Base-by-base conservation (phyloP, 2,113 vertebrate genomes). In the Helogale parvula region DNA sequence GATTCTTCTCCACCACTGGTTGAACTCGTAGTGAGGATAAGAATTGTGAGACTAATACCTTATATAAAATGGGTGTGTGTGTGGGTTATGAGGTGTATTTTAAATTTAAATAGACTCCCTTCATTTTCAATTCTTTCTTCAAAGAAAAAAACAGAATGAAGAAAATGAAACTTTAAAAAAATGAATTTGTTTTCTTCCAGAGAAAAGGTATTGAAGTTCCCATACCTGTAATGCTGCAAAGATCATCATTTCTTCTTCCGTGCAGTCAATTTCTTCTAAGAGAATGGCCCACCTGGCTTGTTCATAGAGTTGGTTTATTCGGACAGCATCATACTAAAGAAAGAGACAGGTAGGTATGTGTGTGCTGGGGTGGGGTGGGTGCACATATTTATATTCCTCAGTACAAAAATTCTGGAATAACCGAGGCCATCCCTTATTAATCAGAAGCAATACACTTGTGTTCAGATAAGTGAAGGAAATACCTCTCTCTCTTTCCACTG, bases 221-320 rank as follows among this genome's bases (percentile, higher is more conserved):
- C 97, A 0, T 98, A 99, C 99, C 99, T 99, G 99, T 17, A 99
- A 96, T 0, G 99, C 99, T 13, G 99, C 99, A 6, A 99, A 99
- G 99, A 99, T 99, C 93, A 99, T 96, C 99, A 99, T 99, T 96
- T 99, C 99, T 87, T 99, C 99, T 63, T 99, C 99, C 0, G 99
- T 99, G 98, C 99, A 99, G 72, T 99, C 99, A 0, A 99, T 99
- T 96, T 99, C 99, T 98, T 99, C 99, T 94, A 99, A 93, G 69
- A 99, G 98, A 98, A 99, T 99, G 97, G 99, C 97, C 99, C 99
- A 99, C 27, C 99, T 99, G 2, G 99, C 99, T 98, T 99, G 99
- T 87, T 99, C 99, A 1, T 99, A 99, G 23, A 99, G 98, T 93
- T 99, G 99, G 47, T 99, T 99, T 98, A 99, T 99, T 84, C 99